These are phyloP conservation scores for Lasioglossum villosulum DNA, from an alignment of 2,888 invertebrate species.

Conservation along the genomic window DNA sequence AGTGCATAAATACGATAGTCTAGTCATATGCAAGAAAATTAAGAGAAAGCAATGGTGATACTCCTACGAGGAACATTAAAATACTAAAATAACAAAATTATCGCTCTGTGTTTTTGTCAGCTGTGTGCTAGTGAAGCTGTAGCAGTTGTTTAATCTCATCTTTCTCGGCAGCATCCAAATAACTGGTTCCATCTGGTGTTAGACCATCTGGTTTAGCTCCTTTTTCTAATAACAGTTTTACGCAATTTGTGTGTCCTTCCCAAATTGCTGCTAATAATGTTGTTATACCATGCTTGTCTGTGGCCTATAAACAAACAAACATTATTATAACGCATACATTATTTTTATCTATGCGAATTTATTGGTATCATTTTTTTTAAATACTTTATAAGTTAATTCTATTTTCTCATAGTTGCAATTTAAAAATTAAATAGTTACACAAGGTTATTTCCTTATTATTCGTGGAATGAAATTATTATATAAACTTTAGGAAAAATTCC, in stretches of 20 bases:
- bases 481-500: not conserved
- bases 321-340: not conserved
- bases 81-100: slow-evolving; percentile 81
- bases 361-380: not conserved
- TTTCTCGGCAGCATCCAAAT: slow-evolving; percentile 95
- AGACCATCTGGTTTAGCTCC: slow-evolving; percentile 89
- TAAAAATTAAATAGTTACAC: not conserved
- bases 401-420: not conserved
- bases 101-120: slow-evolving; percentile 74
- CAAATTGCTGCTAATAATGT: slow-evolving; percentile 97
- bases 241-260: slow-evolving; percentile 97
- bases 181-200: slow-evolving; percentile 95
- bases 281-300: slow-evolving; percentile 98
- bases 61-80: slow-evolving; percentile 81
- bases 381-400: not conserved
- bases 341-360: not conserved
- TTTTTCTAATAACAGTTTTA: slow-evolving; percentile 93
- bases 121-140: slow-evolving; percentile 80
- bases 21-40: slow-evolving; percentile 76
- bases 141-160: slow-evolving; percentile 95
- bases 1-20: slow-evolving; percentile 73
- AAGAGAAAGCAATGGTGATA: slow-evolving; percentile 77
- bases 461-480: not conserved
- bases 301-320: slow-evolving; percentile 87
- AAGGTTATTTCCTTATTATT: not conserved